A percentile compares a stretch with the other conserved stretches of the same genome.
These are phyloP conservation scores for Cinclus cinclus DNA, from an alignment of 2,113 vertebrate genomes.

Conservation along the genomic window DNA sequence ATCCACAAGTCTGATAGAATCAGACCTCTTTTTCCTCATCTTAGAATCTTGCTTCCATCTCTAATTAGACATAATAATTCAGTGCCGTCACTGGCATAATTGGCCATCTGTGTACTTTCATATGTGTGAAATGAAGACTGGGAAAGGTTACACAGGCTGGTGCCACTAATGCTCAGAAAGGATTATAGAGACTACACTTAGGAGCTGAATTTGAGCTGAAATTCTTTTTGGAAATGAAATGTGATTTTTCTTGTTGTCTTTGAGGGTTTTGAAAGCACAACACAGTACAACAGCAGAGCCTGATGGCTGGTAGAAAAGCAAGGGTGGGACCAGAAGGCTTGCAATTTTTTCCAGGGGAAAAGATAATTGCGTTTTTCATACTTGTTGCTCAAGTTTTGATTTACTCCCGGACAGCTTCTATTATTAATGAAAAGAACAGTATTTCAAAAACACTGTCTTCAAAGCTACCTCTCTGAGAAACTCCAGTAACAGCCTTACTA, in stretches of 20 bases:
- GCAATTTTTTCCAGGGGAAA: not conserved
- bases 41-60: not conserved
- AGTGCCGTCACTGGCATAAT: constrained; percentile 60
- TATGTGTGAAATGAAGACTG: not conserved
- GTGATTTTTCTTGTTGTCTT: not conserved
- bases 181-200: not conserved
- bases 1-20: not conserved
- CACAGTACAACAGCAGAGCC: not conserved
- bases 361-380: not conserved
- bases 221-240: not conserved
- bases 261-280: not conserved
- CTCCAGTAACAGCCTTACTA: not conserved
- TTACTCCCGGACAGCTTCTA: not conserved
- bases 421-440: not conserved
- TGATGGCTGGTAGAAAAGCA: not conserved
- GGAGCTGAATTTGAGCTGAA: not conserved
- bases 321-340: not conserved
- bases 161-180: not conserved
- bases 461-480: not conserved
- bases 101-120: constrained; percentile 65
- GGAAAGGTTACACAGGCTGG: constrained; percentile 23
- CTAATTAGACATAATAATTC: constrained; percentile 60
- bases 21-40: not conserved
- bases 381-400: not conserved
- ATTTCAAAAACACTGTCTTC: not conserved